Evolutionary conservation across 2,888 invertebrate species (phyloP), one percentile per base, ranked within the genome.

Genomic region (Melanargia galathea): DNA sequence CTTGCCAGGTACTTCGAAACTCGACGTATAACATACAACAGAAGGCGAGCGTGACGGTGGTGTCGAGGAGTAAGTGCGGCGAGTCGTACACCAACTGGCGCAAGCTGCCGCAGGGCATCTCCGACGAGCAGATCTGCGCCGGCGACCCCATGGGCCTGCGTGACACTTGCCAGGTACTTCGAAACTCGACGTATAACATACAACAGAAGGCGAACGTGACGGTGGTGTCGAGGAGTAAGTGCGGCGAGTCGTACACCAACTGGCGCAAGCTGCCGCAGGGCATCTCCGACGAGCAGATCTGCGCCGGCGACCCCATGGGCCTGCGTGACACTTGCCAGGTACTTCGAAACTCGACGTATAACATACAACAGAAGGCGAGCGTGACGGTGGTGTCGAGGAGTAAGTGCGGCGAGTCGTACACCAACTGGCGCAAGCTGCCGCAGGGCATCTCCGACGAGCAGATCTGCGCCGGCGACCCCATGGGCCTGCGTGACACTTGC

Each of bases 281-380:
- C 30, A 80, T 91, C 67, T 69, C 78, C 0, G 48, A 67, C 18
- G 77, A 78, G 5, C 91, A 90, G 72, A 68, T 92, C 16, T 92
- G 92, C 69, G 92, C 90, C 7, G 87, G 87, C 7, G 89, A 89
- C 71, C 81, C 82, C 0, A 68, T 72, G 13, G 87, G 86, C 6
- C 68, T 77, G 2, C 73, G 70, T 13, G 91, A 91, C 69, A 82
- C 89, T 2, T 90, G 90, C 66, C 86, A 88, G 83, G 89, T 85
- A 54, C 60, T 40, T 48, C 38, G 13, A 89, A 88, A 66, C 75
- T 67, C 46, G 33, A 7, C 2, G 30, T 30, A 5, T 7, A 30
- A 30, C 30, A 63, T 75, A 3, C 73, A 91, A 2, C 70, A 89
- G 48, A 90, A 90, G 65, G 85, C 90, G 6, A 80, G 83, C 61